Percentiles rank a stretch among this genome's conserved stretches.
Conservation (phyloP, 2,888 invertebrate genomes). For the Xanthia togata region DNA sequence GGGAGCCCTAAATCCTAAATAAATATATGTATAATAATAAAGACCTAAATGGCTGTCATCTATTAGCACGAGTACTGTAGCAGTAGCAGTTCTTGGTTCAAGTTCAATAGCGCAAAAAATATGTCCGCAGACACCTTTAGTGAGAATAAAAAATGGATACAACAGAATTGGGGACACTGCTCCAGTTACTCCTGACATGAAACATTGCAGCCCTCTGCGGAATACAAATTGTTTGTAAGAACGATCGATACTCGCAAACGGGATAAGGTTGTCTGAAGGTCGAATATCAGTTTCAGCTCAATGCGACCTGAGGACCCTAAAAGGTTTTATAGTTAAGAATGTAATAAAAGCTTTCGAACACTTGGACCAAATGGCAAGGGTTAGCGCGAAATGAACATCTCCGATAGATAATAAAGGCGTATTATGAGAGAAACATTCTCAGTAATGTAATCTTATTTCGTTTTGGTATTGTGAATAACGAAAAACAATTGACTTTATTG, state of each 20-base stretch:
- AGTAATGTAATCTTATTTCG: conserved; percentile 12
- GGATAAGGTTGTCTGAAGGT: conserved; percentile 67
- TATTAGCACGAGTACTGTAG: not conserved
- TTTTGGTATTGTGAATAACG: conserved; percentile 24
- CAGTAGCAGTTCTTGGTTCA: conserved; percentile 1
- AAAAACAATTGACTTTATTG: conserved; percentile 48
- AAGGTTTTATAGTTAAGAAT: conserved; percentile 26
- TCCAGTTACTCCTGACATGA: conserved; percentile 31
- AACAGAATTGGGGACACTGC: conserved; percentile 23
- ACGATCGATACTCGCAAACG: conserved; percentile 60
- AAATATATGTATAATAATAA: too few species aligned
- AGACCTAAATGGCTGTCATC: not conserved
- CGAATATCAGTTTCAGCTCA: conserved; percentile 47
- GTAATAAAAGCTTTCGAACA: conserved; percentile 29
- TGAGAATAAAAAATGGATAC: conserved; percentile 10
- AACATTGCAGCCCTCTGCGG: conserved; percentile 48
- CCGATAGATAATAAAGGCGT: conserved; percentile 5
- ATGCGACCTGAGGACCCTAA: conserved; percentile 22
- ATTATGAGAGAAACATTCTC: conserved; percentile 9
- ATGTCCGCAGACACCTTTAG: not conserved
- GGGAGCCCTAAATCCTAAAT: too few species aligned
- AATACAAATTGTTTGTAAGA: conserved; percentile 60
- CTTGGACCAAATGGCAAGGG: conserved; percentile 20
- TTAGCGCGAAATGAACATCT: conserved; percentile 11
- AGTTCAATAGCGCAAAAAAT: conserved; percentile 4